Base-by-base conservation (phyloP, 2,113 vertebrate species). In the Enhydra lutris region DNA sequence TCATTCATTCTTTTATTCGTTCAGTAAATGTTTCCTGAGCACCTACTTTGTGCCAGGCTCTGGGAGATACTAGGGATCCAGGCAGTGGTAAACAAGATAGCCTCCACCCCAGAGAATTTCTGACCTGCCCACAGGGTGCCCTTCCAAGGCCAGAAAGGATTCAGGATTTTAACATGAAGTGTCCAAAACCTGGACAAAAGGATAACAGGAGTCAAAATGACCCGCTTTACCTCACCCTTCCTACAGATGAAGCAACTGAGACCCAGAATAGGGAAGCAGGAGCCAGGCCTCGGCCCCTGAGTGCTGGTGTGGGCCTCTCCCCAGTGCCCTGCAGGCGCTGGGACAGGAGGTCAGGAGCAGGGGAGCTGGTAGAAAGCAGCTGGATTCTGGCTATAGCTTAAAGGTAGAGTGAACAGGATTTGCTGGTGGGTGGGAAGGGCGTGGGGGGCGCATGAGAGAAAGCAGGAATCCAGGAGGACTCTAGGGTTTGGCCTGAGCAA, bases 371-470 rank as follows among this genome's bases (percentile, higher is more conserved):
- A 36, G 88, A 42, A 91, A 13, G 15, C n/a, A 20, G 76, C 3
- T 26, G 42, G n/a, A 31, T 83, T 65, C 73, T 96, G 94, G 90
- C 6, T 79, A 17, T 39, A 1, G 93, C 29, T 86, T 73, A 80
- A 81, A 97, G 91, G 50, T 5, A 50, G 71, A 61, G 42, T 18
- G 26, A 47, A 7, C 1, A 52, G 89, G 59, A 65, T n/a, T 73
- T 86, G 91, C 52, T 91, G 71, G 2, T 31, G 69, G 59, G 39
- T 24, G 36, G 69, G 71, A 59, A 31, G 47, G 69, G n/a, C 8
- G 3, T 42, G 24, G 13, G 29, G 29, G 36, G 57, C 26, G 2
- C 9, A 45, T 67, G 36, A 45, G 61, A 82, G 45, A 23, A 50
- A 26, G 73, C 65, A 45, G 57, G 45, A n/a, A 24, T 39, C 26